phyloP scores from a whole-genome alignment of 2,888 invertebrate species.

The Drosophila anomalata region DNA sequence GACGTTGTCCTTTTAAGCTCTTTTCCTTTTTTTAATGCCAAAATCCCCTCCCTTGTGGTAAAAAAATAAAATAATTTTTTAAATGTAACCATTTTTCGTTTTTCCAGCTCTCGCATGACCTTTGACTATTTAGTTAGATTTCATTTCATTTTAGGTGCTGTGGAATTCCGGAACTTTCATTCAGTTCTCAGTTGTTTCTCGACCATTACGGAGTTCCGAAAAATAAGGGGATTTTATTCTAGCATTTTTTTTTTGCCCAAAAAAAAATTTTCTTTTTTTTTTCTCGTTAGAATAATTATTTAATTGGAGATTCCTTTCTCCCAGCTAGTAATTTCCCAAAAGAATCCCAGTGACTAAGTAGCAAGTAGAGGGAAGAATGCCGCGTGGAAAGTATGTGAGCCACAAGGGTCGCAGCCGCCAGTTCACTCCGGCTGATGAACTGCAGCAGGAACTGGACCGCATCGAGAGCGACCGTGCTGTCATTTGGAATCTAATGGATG shows the following conservation, averaged over 20 bases:
- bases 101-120: background rate
- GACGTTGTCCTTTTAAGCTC: background rate
- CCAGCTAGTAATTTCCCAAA: background rate
- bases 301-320: background rate
- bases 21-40: no score
- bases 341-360: background rate
- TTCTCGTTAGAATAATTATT: background rate
- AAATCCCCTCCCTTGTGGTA: no score
- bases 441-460: conserved; percentile 32
- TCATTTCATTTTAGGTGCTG: background rate
- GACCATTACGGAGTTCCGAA: background rate
- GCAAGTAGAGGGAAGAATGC: conserved; percentile 38
- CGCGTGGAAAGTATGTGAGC: conserved; percentile 44
- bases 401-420: conserved; percentile 53
- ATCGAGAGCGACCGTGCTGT: background rate
- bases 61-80: background rate
- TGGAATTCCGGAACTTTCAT: no score
- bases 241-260: background rate
- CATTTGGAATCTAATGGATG: background rate
- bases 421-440: conserved; percentile 50
- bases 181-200: background rate
- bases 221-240: background rate
- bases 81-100: background rate
- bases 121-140: background rate
- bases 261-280: background rate